phyloP scores from a whole-genome alignment of 64 coral and sea anemone genomes.

The Acropora tenuis region DNA sequence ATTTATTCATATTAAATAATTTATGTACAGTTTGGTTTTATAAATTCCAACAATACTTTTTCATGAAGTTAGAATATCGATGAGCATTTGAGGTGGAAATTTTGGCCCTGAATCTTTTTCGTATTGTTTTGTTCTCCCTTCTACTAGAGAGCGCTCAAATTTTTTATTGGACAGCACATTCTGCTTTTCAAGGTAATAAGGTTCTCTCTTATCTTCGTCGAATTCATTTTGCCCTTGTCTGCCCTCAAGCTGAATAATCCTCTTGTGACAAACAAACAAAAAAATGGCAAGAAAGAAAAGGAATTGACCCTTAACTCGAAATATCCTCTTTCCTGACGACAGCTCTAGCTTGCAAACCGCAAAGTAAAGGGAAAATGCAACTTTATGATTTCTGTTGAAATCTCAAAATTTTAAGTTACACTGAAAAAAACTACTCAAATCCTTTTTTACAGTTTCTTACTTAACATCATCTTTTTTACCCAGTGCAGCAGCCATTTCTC shows the following conservation, averaged over 20 bases:
- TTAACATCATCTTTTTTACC: slow-evolving; percentile 49
- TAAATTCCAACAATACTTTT: neutral
- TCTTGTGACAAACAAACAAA: slow-evolving; percentile 29
- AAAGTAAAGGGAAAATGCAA: neutral
- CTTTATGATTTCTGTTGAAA: too few relatives aligned
- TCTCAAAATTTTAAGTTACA: too few relatives aligned
- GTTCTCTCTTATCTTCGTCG: too few relatives aligned
- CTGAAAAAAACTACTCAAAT: neutral
- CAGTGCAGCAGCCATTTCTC: slow-evolving; percentile 33
- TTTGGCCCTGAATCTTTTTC: neutral
- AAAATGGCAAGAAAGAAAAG: neutral
- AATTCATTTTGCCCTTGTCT: neutral
- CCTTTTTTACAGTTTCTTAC: slow-evolving; percentile 6
- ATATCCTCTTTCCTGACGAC: neutral
- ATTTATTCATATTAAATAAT: neutral
- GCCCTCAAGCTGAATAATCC: slow-evolving; percentile 1
- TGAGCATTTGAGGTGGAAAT: too few relatives aligned
- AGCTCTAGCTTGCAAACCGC: neutral
- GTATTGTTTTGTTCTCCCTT: neutral
- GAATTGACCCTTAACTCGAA: neutral
- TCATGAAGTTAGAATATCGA: too few relatives aligned
- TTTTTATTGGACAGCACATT: neutral
- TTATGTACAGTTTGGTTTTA: neutral
- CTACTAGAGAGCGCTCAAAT: neutral
- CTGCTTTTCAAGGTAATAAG: too few relatives aligned